Evolutionary conservation across 1,140 invertebrate genomes (phyloP).

Genomic region (Penaeus vannamei): DNA sequence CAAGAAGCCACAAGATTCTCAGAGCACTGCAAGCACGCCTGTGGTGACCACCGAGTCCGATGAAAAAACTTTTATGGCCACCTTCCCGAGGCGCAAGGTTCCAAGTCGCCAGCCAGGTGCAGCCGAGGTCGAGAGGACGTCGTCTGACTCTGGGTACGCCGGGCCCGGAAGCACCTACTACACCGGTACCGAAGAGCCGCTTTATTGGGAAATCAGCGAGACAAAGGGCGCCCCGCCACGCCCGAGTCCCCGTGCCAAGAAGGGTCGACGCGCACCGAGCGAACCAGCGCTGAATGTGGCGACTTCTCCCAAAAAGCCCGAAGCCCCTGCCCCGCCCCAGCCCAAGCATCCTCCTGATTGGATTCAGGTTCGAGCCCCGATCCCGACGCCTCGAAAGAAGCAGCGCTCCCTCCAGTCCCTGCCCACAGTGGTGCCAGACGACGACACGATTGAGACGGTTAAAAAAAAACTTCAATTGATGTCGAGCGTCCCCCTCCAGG

Average conservation of each 20-base stretch:
- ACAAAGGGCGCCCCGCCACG: conserved; percentile 38
- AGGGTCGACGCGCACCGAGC: conserved; percentile 18
- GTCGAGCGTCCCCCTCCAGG: conserved; percentile 33
- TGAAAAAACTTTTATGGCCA: conserved; percentile 9
- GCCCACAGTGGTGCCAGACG: conserved; percentile 33
- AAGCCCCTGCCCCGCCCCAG: background rate
- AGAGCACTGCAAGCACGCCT: too few species aligned
- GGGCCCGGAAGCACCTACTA: conserved; percentile 37
- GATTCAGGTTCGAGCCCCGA: conserved; percentile 49
- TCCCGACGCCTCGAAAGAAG: conserved; percentile 57
- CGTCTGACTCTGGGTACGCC: conserved; percentile 57
- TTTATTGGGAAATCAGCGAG: conserved; percentile 60
- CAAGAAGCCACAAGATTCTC: background rate
- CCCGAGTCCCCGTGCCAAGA: conserved; percentile 51
- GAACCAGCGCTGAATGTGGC: background rate
- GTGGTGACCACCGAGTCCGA: background rate
- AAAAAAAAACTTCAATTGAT: conserved; percentile 62
- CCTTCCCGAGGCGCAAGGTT: conserved; percentile 16
- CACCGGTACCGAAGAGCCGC: conserved; percentile 34
- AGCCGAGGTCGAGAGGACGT: background rate
- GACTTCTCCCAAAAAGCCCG: background rate
- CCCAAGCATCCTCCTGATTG: conserved; percentile 25
- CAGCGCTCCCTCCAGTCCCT: conserved; percentile 56
- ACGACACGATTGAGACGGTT: conserved; percentile 45
- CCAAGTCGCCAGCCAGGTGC: background rate